These are phyloP conservation scores for Chironomus tepperi DNA, from an alignment of 1,140 invertebrate species.

Conservation along the genomic window DNA sequence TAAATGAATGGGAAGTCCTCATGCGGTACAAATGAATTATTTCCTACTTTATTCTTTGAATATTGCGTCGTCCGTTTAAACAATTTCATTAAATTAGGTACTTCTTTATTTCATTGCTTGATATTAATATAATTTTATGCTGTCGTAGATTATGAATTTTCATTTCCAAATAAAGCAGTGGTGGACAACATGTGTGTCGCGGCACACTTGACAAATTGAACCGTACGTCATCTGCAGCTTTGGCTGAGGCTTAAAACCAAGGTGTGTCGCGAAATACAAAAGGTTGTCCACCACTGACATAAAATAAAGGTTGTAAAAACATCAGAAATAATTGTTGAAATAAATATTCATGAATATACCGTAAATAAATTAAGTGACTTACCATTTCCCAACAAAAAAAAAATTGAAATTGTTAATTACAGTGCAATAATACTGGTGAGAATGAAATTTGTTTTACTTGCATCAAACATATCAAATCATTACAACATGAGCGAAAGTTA, in stretches of 20 bases:
- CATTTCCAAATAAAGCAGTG: constrained; percentile 1
- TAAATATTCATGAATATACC: too few relatives aligned
- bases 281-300: too few relatives aligned
- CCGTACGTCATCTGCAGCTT: too few relatives aligned
- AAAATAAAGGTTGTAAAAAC: too few relatives aligned
- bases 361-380: too few relatives aligned
- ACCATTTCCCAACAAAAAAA: background rate
- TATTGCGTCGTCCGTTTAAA: background rate
- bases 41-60: background rate
- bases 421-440: constrained; percentile 16
- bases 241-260: too few relatives aligned
- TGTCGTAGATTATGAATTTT: background rate
- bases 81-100: background rate
- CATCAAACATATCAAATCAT: background rate
- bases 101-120: background rate
- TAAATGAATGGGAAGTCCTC: background rate
- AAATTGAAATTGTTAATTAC: background rate
- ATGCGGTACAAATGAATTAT: constrained; percentile 8
- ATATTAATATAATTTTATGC: background rate
- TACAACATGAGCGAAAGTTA: constrained; percentile 21
- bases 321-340: too few relatives aligned
- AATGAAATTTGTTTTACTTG: constrained; percentile 17
- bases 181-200: too few relatives aligned
- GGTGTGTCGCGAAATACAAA: too few relatives aligned
- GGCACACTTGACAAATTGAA: too few relatives aligned